Evolutionary conservation across 2,113 vertebrate species (phyloP).

Genomic region (Thymallus thymallus): DNA sequence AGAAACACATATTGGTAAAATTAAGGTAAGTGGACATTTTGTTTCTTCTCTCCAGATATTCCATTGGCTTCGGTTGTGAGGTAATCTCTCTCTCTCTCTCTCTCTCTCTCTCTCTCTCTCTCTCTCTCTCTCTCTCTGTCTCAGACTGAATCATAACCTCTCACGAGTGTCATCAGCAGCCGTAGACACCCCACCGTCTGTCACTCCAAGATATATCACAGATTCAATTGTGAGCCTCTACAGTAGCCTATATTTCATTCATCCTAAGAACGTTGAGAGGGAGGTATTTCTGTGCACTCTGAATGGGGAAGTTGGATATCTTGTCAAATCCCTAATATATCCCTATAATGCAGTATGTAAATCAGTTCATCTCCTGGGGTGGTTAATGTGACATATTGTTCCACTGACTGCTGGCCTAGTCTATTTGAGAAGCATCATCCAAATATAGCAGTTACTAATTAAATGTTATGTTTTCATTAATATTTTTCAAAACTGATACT

Average conservation of each 20-base stretch:
- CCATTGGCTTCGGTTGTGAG: not conserved
- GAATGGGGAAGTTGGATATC: not conserved
- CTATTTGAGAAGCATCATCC: not conserved
- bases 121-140: slow-evolving; percentile 2
- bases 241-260: slow-evolving; percentile 14
- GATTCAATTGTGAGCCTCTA: slow-evolving; percentile 46
- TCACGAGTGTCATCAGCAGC: slow-evolving; percentile 54
- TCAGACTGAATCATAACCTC: slow-evolving; percentile 68
- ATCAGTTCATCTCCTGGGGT: not conserved
- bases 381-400: not conserved
- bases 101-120: not conserved
- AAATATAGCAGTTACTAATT: not conserved
- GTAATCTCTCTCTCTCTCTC: not conserved
- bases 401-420: not conserved
- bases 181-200: slow-evolving; percentile 60
- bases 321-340: slow-evolving; percentile 6
- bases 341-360: slow-evolving; percentile 3
- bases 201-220: slow-evolving; percentile 58
- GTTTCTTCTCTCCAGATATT: not conserved
- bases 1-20: not conserved
- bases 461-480: not conserved
- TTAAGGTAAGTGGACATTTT: not conserved
- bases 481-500: not conserved
- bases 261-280: slow-evolving; percentile 22
- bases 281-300: slow-evolving; percentile 4